Evolutionary conservation across 1,140 invertebrate genomes (phyloP).

Genomic region (Temnothorax nylanderi): DNA sequence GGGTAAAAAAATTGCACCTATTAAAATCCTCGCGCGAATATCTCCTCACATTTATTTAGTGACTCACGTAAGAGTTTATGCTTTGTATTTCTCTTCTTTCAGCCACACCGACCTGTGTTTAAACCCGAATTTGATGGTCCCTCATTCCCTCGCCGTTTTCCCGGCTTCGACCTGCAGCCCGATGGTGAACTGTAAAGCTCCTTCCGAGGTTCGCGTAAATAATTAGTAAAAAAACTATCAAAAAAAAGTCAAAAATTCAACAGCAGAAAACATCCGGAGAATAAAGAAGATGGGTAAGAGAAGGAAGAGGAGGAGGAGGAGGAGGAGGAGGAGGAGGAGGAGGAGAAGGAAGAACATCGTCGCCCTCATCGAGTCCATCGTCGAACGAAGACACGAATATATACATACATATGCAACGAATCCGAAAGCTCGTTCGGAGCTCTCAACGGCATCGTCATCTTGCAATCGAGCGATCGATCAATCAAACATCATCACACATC

Average conservation of each 20-base stretch:
- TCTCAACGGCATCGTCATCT: constrained; percentile 41
- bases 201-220: constrained; percentile 41
- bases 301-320: not conserved
- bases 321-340: no score
- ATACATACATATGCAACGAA: constrained; percentile 28
- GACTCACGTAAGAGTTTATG: not conserved
- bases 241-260: constrained; percentile 22
- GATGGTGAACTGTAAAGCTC: constrained; percentile 91
- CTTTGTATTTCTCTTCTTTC: constrained; percentile 80
- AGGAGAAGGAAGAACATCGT: not conserved
- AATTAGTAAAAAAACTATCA: constrained; percentile 29
- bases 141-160: constrained; percentile 90
- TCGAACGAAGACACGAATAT: constrained; percentile 52
- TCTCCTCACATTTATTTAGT: not conserved
- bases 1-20: not conserved
- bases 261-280: constrained; percentile 24
- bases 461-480: constrained; percentile 17
- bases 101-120: constrained; percentile 91
- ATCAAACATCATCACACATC: not conserved
- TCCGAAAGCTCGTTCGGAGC: constrained; percentile 27
- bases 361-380: constrained; percentile 27
- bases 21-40: not conserved
- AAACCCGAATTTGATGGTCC: constrained; percentile 92
- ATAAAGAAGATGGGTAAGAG: not conserved
- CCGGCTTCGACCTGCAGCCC: constrained; percentile 93